phyloP scores from a whole-genome alignment of 2,113 vertebrate genomes.

The Tupaia tana region DNA sequence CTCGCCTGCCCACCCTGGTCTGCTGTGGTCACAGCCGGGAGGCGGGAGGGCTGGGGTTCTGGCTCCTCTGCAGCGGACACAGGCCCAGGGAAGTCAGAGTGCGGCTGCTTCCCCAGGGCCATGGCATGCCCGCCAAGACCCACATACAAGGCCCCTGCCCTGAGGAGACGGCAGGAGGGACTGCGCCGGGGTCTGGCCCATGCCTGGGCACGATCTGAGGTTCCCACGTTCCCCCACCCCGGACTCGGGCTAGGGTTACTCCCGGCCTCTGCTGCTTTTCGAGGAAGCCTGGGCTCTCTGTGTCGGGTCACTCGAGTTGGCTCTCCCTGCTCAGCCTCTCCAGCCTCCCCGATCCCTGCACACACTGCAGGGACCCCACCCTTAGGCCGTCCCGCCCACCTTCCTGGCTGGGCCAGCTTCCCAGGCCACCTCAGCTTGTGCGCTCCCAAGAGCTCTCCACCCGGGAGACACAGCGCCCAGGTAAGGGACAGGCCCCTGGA shows the following conservation, averaged over 20 bases:
- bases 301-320: background rate
- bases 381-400: background rate
- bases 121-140: background rate
- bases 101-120: background rate
- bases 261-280: background rate
- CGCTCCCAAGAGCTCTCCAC: background rate
- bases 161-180: background rate
- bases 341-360: background rate
- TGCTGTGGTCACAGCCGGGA: background rate
- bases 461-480: background rate
- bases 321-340: background rate
- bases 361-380: too few relatives aligned
- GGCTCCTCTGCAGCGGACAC: background rate
- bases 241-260: background rate
- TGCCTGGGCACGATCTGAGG: background rate
- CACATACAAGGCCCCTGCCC: background rate
- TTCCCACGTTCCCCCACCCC: background rate
- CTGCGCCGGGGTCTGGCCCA: background rate
- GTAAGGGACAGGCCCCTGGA: background rate
- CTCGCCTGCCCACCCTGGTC: accelerated
- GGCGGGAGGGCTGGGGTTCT: too few relatives aligned
- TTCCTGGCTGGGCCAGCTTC: background rate
- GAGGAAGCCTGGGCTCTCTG: background rate
- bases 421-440: background rate
- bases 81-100: background rate